Evolutionary conservation across 2,113 vertebrate genomes (phyloP).

Genomic region (Atherinomorus stipes): DNA sequence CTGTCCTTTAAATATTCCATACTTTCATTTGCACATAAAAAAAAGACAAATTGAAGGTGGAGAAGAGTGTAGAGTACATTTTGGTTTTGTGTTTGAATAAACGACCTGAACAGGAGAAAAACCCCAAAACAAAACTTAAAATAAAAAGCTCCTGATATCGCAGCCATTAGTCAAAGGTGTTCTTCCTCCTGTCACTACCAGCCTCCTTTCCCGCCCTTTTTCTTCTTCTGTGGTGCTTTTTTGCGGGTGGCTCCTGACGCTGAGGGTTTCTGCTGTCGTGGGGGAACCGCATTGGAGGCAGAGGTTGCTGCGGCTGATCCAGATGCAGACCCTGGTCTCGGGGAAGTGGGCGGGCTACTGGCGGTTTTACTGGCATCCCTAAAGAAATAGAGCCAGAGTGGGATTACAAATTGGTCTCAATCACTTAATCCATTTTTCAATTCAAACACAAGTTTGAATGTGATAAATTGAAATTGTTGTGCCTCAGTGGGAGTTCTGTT

Average conservation of each 20-base stretch:
- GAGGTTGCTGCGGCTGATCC: slow-evolving; percentile 76
- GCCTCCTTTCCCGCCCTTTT: slow-evolving; percentile 93
- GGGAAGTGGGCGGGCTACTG: slow-evolving; percentile 96
- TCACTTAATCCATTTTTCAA: no score
- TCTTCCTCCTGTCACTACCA: slow-evolving; percentile 82
- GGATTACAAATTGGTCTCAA: no score
- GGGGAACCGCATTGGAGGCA: slow-evolving; percentile 88
- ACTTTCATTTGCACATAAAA: neutral
- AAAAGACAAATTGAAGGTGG: slow-evolving; percentile 9
- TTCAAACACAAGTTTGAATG: no score
- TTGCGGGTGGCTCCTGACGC: slow-evolving; percentile 93
- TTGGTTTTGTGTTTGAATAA: slow-evolving; percentile 46
- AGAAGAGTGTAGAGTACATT: slow-evolving; percentile 21
- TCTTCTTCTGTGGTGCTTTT: slow-evolving; percentile 97
- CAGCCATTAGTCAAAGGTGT: neutral
- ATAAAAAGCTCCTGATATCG: slow-evolving; percentile 29
- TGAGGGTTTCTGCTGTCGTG: slow-evolving; percentile 94
- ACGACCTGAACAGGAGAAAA: slow-evolving; percentile 43
- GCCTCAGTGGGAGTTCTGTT: no score
- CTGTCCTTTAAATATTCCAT: slow-evolving; percentile 33
- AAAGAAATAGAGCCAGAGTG: slow-evolving; percentile 15
- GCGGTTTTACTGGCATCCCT: slow-evolving; percentile 96
- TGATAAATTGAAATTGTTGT: no score
- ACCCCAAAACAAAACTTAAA: slow-evolving; percentile 1
- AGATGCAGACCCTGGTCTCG: slow-evolving; percentile 87